A percentile compares a stretch with the other conserved stretches of the same genome.
Conservation (phyloP, 2,888 invertebrate species). For the Himalopsyche japonica region DNA sequence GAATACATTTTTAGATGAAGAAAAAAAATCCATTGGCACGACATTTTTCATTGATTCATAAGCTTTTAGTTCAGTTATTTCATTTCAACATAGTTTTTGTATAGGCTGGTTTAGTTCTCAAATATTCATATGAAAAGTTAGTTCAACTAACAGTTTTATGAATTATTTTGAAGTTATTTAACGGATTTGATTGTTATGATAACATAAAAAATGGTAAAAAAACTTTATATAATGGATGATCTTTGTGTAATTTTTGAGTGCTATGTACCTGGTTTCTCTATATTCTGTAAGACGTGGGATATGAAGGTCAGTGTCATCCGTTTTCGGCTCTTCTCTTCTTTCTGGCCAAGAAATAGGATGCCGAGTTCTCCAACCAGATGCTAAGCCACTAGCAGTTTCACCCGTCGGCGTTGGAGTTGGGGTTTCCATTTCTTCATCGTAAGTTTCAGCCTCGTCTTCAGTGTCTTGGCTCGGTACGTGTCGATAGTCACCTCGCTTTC, state of each 20-base stretch:
- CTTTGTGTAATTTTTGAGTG: background rate
- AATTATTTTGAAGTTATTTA: too few relatives aligned
- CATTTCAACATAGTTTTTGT: too few relatives aligned
- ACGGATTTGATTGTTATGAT: too few relatives aligned
- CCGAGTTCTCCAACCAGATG: constrained; percentile 45
- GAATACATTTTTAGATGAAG: too few relatives aligned
- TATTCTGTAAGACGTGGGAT: constrained; percentile 66
- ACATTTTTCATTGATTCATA: too few relatives aligned
- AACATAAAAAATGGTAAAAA: background rate
- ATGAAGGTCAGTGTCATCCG: constrained; percentile 63
- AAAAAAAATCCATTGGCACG: too few relatives aligned
- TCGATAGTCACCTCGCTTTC: constrained; percentile 71
- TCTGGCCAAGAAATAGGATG: constrained; percentile 40
- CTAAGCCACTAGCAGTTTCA: constrained; percentile 46
- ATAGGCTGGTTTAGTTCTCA: too few relatives aligned
- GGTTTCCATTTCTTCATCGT: constrained; percentile 50
- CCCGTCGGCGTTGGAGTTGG: constrained; percentile 48
- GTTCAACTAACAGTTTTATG: too few relatives aligned
- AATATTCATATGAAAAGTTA: too few relatives aligned
- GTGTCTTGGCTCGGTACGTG: constrained; percentile 73
- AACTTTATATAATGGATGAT: background rate
- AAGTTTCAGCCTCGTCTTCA: constrained; percentile 63
- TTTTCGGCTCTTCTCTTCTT: constrained; percentile 11
- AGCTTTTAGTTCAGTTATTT: too few relatives aligned
- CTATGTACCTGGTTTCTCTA: constrained; percentile 60